Percentiles rank a stretch among this genome's conserved stretches.
Conservation (phyloP, 1,140 invertebrate genomes). For the Drosophila gunungcola region DNA sequence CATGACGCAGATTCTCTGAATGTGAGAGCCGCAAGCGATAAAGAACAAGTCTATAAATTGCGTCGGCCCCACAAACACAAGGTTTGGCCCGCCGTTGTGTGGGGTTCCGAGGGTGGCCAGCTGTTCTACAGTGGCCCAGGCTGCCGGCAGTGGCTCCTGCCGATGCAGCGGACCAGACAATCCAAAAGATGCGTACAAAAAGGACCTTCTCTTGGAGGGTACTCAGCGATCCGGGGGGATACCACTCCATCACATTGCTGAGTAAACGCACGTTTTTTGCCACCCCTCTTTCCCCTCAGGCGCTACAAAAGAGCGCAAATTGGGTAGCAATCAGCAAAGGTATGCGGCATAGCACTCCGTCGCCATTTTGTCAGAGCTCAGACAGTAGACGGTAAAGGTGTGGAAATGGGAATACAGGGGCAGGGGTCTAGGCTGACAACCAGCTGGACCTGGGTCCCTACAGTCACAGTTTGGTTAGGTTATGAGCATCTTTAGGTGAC, state of each 20-base stretch:
- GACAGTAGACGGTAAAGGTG: neutral
- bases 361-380: conserved; percentile 51
- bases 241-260: conserved; percentile 27
- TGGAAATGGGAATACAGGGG: neutral
- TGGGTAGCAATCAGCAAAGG: conserved; percentile 16
- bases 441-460: conserved; percentile 12
- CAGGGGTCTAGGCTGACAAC: neutral
- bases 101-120: conserved; percentile 27
- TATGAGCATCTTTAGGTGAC: conserved; percentile 29
- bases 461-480: conserved; percentile 38
- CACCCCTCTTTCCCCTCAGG: conserved; percentile 1
- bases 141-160: conserved; percentile 6
- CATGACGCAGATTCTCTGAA: conserved; percentile 62
- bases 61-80: conserved; percentile 15
- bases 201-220: conserved; percentile 10
- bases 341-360: conserved; percentile 1
- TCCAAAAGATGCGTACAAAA: neutral
- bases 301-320: conserved; percentile 32
- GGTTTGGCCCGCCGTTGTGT: conserved; percentile 8
- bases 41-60: conserved; percentile 57
- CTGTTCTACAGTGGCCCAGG: conserved; percentile 22
- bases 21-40: conserved; percentile 29
- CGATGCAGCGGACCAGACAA: neutral
- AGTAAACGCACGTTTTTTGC: conserved; percentile 67
- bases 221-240: conserved; percentile 15